A percentile compares a stretch with the other conserved stretches of the same genome.
Evolutionary conservation across 2,797 vertebrate species (phyloP).

Genomic region (Clamator glandarius): DNA sequence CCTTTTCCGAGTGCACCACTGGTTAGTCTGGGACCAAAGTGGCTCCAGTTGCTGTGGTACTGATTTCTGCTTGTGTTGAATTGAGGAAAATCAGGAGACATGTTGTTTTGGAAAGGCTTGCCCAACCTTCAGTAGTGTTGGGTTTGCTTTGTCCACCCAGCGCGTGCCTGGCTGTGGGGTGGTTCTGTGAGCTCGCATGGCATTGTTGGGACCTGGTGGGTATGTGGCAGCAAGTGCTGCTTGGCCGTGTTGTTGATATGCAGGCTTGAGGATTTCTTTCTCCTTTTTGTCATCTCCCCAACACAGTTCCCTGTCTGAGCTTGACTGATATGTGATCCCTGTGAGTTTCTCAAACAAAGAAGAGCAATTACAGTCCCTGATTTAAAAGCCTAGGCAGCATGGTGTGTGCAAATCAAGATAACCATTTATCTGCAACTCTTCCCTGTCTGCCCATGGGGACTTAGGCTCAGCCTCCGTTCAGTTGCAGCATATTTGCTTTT

Average conservation of each 20-base stretch:
- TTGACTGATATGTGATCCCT: background rate
- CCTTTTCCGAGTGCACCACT: fast-evolving
- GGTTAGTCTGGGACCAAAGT: background rate
- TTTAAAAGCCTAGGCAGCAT: background rate
- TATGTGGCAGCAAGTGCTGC: background rate
- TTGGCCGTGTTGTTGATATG: background rate
- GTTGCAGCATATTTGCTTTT: background rate
- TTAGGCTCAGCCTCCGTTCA: background rate
- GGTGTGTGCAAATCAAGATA: background rate
- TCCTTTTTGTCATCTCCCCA: background rate
- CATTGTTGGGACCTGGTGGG: fast-evolving
- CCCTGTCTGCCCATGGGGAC: background rate
- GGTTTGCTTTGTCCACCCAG: background rate
- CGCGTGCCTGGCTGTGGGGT: background rate
- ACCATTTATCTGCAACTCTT: background rate
- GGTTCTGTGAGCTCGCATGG: fast-evolving
- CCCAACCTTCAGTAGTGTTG: background rate
- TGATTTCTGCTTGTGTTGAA: background rate
- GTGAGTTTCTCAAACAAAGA: background rate
- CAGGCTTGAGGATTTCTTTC: background rate
- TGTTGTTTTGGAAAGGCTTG: background rate
- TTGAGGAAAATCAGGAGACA: fast-evolving
- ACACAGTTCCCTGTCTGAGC: background rate
- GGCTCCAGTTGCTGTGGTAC: background rate
- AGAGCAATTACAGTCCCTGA: background rate